Conservation (phyloP, 2,113 vertebrate genomes). For the Aleadryas rufinucha region DNA sequence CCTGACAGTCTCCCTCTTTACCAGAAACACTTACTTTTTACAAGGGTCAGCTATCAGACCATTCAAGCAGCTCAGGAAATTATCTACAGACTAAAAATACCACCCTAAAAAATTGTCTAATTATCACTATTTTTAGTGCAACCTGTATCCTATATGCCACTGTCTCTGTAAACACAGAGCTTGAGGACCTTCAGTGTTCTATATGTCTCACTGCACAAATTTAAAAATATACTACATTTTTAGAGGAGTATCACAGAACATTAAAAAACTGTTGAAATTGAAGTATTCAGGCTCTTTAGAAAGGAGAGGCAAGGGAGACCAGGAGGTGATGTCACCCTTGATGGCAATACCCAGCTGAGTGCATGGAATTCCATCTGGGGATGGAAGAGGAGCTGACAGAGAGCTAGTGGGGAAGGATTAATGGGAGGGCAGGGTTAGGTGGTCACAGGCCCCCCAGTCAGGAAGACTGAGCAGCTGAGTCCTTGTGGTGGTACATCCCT, state of each 20-base stretch:
- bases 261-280: background rate
- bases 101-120: background rate
- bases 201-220: fast-evolving
- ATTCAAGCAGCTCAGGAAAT: background rate
- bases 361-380: background rate
- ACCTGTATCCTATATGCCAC: background rate
- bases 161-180: background rate
- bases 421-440: background rate
- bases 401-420: background rate
- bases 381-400: fast-evolving
- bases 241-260: background rate
- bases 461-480: background rate
- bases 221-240: background rate
- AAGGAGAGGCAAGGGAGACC: background rate
- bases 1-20: background rate
- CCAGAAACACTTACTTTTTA: background rate
- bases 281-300: background rate
- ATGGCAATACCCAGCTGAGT: background rate
- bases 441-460: background rate
- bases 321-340: background rate
- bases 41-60: background rate
- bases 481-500: background rate
- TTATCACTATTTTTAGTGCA: background rate
- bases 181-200: background rate
- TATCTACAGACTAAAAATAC: background rate